Conservation (phyloP, 2,797 vertebrate species). For the Telmatherina bonti region DNA sequence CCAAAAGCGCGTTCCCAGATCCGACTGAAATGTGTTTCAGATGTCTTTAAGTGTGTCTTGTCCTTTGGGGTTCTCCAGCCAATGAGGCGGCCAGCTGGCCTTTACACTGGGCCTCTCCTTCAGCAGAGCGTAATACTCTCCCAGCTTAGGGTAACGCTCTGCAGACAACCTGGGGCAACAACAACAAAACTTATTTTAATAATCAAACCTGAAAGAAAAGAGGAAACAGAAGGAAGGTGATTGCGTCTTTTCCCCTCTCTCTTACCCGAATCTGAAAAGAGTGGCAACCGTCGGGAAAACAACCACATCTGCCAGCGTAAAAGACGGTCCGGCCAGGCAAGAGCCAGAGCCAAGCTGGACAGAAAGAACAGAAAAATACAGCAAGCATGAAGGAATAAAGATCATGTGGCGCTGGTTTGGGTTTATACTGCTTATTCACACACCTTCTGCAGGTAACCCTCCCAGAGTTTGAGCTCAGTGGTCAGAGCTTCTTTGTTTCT, state of each 20-base stretch:
- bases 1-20: not conserved
- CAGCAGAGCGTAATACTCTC: conserved; percentile 72
- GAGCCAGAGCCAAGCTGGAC: conserved; percentile 53
- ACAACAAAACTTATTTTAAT: not conserved
- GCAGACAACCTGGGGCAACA: conserved; percentile 65
- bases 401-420: not conserved
- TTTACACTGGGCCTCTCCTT: conserved; percentile 81
- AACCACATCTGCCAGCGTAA: conserved; percentile 78
- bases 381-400: not conserved
- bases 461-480: conserved; percentile 77
- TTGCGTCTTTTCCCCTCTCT: not conserved
- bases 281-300: conserved; percentile 74
- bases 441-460: conserved; percentile 80
- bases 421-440: not conserved
- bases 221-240: not conserved
- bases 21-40: conserved; percentile 27
- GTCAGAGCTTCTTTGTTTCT: conserved; percentile 70
- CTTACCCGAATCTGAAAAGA: conserved; percentile 75
- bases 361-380: not conserved
- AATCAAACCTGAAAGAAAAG: not conserved
- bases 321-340: conserved; percentile 66
- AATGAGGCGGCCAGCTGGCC: conserved; percentile 81
- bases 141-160: conserved; percentile 74
- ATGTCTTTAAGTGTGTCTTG: conserved; percentile 74
- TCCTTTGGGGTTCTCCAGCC: conserved; percentile 74